phyloP scores from a whole-genome alignment of 1,140 invertebrate species.

The Zaprionus lachaisei region DNA sequence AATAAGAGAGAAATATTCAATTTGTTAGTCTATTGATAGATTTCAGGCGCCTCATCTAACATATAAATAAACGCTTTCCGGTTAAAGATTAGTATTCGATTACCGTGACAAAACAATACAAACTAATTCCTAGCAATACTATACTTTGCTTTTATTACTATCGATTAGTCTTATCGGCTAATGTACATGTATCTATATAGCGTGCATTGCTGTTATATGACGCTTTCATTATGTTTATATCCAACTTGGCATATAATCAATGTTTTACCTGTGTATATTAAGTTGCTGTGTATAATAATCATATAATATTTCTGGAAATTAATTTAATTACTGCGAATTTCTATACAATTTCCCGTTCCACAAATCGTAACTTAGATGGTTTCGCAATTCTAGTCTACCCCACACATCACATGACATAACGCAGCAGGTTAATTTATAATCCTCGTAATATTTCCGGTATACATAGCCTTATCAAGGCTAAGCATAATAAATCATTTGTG shows the following conservation, averaged over 20 bases:
- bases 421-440: constrained; percentile 6
- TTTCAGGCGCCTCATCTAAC: too few species aligned
- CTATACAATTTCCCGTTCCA: too few species aligned
- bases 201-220: not conserved
- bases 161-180: not conserved
- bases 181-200: not conserved
- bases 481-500: constrained; percentile 14
- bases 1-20: not conserved
- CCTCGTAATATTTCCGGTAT: constrained; percentile 2
- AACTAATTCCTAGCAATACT: not conserved
- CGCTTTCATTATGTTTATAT: not conserved
- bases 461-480: not conserved
- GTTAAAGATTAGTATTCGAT: not conserved
- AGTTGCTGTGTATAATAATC: too few species aligned
- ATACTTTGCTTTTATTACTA: not conserved
- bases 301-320: too few species aligned
- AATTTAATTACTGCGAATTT: too few species aligned
- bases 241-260: not conserved
- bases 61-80: not conserved
- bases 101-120: not conserved
- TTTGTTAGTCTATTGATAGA: not conserved
- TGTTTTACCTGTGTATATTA: too few species aligned
- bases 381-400: not conserved
- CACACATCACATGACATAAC: not conserved
- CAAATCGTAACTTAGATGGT: not conserved